Percentiles rank a stretch among this genome's conserved stretches.
phyloP scores from a whole-genome alignment of 2,888 invertebrate genomes.

The Phasia obesa region DNA sequence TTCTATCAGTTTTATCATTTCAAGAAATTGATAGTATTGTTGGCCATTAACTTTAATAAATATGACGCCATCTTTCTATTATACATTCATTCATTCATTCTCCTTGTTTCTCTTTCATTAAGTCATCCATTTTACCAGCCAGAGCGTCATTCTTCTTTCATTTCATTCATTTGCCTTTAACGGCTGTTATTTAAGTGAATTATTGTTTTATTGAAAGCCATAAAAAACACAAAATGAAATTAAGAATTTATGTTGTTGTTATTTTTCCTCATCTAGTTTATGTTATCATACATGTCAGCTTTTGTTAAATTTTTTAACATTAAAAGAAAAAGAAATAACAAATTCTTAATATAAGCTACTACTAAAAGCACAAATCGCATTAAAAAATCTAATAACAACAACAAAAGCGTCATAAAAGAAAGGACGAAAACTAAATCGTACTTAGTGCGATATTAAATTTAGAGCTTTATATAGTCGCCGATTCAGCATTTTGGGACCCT shows the following conservation, averaged over 20 bases:
- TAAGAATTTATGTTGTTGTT: constrained; percentile 45
- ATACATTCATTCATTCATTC: constrained; percentile 25
- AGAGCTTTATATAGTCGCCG: too few relatives aligned
- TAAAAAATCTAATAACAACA: constrained; percentile 9
- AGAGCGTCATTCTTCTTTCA: constrained; percentile 7
- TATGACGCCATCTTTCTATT: constrained; percentile 69
- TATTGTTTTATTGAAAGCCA: constrained; percentile 69
- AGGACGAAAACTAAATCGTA: not conserved
- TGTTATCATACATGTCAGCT: constrained; percentile 28
- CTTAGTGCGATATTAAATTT: too few relatives aligned
- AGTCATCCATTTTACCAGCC: constrained; percentile 10
- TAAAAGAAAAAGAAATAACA: constrained; percentile 32
- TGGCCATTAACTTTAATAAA: constrained; percentile 69
- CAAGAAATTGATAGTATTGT: constrained; percentile 65
- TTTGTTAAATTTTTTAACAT: constrained; percentile 32
- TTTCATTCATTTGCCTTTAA: constrained; percentile 59
- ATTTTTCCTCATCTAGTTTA: not conserved
- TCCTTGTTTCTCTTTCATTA: constrained; percentile 6
- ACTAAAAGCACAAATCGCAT: constrained; percentile 17
- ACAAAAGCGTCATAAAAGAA: not conserved
- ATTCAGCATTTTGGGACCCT: too few relatives aligned
- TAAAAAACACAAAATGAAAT: constrained; percentile 62
- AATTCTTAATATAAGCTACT: constrained; percentile 21
- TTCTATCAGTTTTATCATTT: constrained; percentile 50
- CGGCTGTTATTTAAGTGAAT: constrained; percentile 69